Evolutionary conservation across 1,140 invertebrate species (phyloP), one percentile per base, ranked within the genome.

Genomic region (Scaptomyza graminum): DNA sequence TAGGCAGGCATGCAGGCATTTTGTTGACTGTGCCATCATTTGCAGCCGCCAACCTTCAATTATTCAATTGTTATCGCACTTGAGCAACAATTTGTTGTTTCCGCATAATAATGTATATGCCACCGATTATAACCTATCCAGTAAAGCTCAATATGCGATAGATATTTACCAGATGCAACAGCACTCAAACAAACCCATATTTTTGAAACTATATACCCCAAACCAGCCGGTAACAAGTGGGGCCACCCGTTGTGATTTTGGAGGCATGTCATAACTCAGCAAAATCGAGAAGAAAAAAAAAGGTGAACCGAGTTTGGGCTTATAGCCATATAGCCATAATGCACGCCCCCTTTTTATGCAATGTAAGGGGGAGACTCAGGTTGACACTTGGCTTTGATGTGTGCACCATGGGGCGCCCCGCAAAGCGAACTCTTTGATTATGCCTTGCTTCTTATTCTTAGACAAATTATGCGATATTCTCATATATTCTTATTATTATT

Each of bases 381-480:
- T 6, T 16, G 12, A 4, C 15, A 5, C 34, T 28, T 34, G n/a
- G 39, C 75, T 79, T 79, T 79, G 76, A 79, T 79, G 76, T 79
- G 43, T 56, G 28, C 77, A 43, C 78, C 67, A 22, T 52, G 68
- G 55, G 72, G 78, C 50, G 41, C 57, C 70, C 61, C 5, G 28
- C 46, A 57, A 66, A 52, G 8, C 52, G 6, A 12, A 9, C 28
- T n/a, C 51, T n/a, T n/a, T 71, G 64, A 61, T 80, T 80, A 79
- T 79, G 77, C 43, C 51, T 67, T 57, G 63, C 44, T 67, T 81
- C 4, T 22, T 57, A 81, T 79, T 79, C 71, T 43, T 60, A 31
- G 64, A 31, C 13, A 22, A 39, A 43, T 50, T 66, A 59, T 59
- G 62, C 39, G 39, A 55, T 47, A 25, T 31, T 9, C 49, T 9